Percentiles rank a stretch among this genome's conserved stretches.
Evolutionary conservation across 2,113 vertebrate species (phyloP).

Genomic region (Cynoglossus semilaevis): DNA sequence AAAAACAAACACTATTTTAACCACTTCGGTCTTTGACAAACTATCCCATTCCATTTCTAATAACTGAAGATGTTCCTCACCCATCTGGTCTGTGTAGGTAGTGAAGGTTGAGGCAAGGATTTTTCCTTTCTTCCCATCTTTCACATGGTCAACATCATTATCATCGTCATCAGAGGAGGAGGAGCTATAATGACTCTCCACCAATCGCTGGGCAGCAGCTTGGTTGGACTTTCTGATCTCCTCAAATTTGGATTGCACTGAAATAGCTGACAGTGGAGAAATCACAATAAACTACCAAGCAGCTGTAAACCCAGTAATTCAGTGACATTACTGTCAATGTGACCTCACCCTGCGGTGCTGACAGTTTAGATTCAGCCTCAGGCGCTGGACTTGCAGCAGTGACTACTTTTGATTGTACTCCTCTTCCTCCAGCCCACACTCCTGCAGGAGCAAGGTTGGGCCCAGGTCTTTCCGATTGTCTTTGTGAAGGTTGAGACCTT

Average conservation of each 20-base stretch:
- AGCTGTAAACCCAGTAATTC: neutral
- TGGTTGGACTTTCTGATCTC: constrained; percentile 91
- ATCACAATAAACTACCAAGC: neutral
- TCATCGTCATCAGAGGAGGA: constrained; percentile 85
- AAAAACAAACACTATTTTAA: neutral
- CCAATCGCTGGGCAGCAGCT: constrained; percentile 84
- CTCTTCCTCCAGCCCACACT: neutral
- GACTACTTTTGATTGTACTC: neutral
- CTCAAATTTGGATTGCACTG: constrained; percentile 85
- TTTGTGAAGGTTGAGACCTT: constrained; percentile 39
- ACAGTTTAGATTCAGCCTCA: too few relatives aligned
- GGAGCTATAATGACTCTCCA: constrained; percentile 80
- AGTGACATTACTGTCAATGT: neutral
- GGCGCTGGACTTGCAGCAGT: neutral
- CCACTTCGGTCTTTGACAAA: too few relatives aligned
- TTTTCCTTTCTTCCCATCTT: constrained; percentile 81
- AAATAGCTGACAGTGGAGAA: constrained; percentile 61
- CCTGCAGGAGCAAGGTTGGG: neutral
- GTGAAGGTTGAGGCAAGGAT: constrained; percentile 91
- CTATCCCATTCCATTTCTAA: too few relatives aligned
- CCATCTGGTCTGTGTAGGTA: constrained; percentile 86
- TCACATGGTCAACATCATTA: constrained; percentile 74
- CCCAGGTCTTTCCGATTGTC: constrained; percentile 29
- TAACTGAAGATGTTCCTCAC: constrained; percentile 64
- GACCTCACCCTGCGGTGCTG: constrained; percentile 10